These are phyloP conservation scores for Oceanites oceanicus DNA, from an alignment of 2,113 vertebrate genomes.

Conservation along the genomic window DNA sequence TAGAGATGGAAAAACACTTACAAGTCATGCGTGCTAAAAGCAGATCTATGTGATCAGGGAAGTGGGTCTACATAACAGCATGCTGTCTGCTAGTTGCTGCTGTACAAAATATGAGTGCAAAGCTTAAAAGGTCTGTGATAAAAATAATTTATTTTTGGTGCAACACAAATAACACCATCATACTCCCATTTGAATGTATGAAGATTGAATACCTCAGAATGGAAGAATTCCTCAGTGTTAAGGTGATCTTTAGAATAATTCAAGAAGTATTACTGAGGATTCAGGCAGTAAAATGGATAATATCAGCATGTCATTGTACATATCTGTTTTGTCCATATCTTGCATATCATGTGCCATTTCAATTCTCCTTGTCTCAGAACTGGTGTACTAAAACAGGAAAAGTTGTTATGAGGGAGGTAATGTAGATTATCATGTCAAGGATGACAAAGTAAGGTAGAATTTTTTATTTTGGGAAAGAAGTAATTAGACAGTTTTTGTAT, in stretches of 20 bases:
- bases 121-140: neutral
- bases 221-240: neutral
- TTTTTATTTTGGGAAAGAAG: neutral
- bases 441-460: neutral
- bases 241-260: neutral
- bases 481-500: neutral
- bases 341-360: neutral
- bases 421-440: neutral
- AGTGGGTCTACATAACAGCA: neutral
- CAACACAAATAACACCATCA: neutral
- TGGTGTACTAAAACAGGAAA: neutral
- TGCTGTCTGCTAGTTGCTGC: neutral
- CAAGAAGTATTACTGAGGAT: neutral
- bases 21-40: neutral
- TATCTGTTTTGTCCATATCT: neutral
- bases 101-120: neutral
- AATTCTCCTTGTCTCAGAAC: neutral
- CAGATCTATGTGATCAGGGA: neutral
- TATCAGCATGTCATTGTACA: neutral
- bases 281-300: neutral
- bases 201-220: neutral
- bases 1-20: neutral
- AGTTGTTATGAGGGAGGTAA: neutral
- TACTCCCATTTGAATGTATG: neutral
- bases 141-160: neutral